Conservation (phyloP, 2,113 vertebrate genomes). For the Taxidea taxus region DNA sequence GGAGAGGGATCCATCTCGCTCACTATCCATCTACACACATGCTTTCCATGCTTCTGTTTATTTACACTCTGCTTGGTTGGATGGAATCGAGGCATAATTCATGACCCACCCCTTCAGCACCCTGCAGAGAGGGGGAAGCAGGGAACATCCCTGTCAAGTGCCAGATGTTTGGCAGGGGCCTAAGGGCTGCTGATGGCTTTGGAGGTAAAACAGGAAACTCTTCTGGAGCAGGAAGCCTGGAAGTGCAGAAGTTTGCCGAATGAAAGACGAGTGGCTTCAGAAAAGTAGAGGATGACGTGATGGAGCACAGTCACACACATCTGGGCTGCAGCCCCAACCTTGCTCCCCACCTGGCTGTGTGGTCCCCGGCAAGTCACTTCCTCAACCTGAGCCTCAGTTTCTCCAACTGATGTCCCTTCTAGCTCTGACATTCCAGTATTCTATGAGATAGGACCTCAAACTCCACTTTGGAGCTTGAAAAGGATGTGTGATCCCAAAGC, state of each 20-base stretch:
- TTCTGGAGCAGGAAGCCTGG: conserved; percentile 44
- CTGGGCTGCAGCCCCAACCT: background rate
- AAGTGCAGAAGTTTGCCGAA: conserved; percentile 49
- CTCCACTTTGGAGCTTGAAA: background rate
- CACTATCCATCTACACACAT: conserved; percentile 58
- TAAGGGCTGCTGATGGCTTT: conserved; percentile 62
- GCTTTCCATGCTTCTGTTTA: conserved; percentile 74
- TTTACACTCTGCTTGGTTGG: conserved; percentile 75
- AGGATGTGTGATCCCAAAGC: background rate
- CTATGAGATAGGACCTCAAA: background rate
- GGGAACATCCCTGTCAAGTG: conserved; percentile 76
- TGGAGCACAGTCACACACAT: background rate
- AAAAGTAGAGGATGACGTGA: background rate
- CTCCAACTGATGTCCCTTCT: background rate
- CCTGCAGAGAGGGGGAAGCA: conserved; percentile 75
- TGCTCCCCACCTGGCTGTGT: background rate
- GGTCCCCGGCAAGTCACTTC: background rate
- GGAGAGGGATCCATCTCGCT: background rate
- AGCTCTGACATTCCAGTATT: background rate
- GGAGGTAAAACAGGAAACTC: conserved; percentile 51
- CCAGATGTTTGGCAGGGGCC: conserved; percentile 74
- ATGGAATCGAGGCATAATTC: conserved; percentile 80
- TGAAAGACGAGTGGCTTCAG: conserved; percentile 32
- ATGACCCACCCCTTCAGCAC: conserved; percentile 47
- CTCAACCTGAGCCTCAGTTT: background rate